Evolutionary conservation across 2,797 vertebrate species (phyloP).

Genomic region (Poecile montanus): DNA sequence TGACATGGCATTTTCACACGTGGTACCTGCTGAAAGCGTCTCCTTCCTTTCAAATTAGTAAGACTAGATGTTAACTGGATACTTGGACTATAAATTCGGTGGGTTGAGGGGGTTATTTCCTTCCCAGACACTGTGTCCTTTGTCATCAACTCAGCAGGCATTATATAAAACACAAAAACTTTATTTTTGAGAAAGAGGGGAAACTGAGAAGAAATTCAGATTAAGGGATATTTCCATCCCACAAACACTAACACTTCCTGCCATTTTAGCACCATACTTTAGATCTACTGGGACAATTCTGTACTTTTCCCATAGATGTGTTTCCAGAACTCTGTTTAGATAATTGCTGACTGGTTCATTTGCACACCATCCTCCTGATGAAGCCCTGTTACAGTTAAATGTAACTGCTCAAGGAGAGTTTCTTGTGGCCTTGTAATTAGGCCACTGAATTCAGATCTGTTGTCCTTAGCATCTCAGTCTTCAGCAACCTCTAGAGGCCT

Average conservation of each 20-base stretch:
- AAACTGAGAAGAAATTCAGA: background rate
- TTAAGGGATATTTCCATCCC: background rate
- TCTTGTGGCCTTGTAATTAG: background rate
- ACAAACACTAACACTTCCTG: background rate
- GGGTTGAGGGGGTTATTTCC: background rate
- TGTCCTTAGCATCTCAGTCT: background rate
- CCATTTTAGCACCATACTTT: background rate
- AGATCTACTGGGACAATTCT: background rate
- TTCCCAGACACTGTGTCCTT: background rate
- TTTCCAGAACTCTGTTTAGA: background rate
- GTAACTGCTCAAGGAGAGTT: background rate
- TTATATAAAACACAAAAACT: background rate
- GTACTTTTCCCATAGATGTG: background rate
- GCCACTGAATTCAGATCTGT: background rate
- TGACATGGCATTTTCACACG: background rate
- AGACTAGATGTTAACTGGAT: background rate
- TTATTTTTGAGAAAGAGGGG: background rate
- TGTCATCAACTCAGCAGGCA: background rate
- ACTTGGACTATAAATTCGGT: background rate
- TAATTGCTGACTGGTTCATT: background rate
- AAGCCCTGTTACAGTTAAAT: background rate
- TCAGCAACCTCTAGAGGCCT: background rate
- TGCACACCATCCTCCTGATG: background rate
- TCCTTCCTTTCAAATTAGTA: background rate
- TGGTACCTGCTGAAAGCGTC: background rate